Evolutionary conservation across 2,888 invertebrate genomes (phyloP).

Genomic region (Netelia fuscicornis): DNA sequence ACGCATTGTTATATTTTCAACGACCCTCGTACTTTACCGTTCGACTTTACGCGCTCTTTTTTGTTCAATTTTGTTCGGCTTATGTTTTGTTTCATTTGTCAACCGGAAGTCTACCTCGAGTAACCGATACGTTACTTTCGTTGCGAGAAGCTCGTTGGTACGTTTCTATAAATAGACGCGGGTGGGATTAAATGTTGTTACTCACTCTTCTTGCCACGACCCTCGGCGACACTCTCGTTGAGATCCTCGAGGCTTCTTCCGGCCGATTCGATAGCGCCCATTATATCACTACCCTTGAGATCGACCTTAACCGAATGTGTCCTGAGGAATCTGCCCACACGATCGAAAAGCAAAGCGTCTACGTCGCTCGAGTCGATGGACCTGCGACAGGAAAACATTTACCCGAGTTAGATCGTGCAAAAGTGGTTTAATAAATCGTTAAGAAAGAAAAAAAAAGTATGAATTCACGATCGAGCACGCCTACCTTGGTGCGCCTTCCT

Average conservation of each 20-base stretch:
- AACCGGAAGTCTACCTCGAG: constrained; percentile 7
- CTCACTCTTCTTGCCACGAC: constrained; percentile 92
- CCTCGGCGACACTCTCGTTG: constrained; percentile 87
- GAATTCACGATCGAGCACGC: constrained; percentile 86
- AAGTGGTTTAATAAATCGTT: background rate
- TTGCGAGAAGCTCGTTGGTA: constrained; percentile 1
- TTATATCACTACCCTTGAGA: constrained; percentile 93
- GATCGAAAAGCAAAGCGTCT: constrained; percentile 88
- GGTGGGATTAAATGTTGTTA: constrained; percentile 63
- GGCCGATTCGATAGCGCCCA: constrained; percentile 92
- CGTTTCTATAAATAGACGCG: background rate
- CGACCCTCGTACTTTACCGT: constrained; percentile 20
- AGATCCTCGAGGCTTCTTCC: constrained; percentile 91
- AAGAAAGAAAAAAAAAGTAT: background rate
- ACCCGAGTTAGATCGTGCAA: background rate
- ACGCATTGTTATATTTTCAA: constrained; percentile 6
- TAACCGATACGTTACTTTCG: constrained; percentile 15
- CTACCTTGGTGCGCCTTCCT: constrained; percentile 92
- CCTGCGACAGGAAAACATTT: constrained; percentile 68
- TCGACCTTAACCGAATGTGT: constrained; percentile 94
- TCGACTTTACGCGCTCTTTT: background rate
- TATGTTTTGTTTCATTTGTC: constrained; percentile 3
- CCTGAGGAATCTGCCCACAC: constrained; percentile 91
- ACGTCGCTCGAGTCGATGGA: constrained; percentile 85
- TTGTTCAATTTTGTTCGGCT: background rate